Conservation (phyloP, 2,888 invertebrate genomes). For the Drosophila merina region DNA sequence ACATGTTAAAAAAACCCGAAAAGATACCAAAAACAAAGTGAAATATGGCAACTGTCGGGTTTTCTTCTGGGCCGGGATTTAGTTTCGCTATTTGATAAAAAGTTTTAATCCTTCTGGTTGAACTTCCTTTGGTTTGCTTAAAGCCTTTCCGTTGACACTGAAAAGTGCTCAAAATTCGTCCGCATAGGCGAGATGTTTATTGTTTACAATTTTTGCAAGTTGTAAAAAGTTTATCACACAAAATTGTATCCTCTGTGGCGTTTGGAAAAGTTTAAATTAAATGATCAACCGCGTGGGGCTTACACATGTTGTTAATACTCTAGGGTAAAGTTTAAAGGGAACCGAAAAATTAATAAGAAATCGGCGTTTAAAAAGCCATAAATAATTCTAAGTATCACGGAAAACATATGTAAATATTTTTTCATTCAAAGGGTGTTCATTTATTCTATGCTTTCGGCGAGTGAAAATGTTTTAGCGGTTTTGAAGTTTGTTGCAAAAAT, state of each 20-base stretch:
- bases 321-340: not conserved
- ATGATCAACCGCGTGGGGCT: constrained; percentile 22
- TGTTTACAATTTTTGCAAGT: constrained; percentile 50
- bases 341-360: too few species aligned
- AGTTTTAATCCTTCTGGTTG: constrained; percentile 68
- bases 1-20: constrained; percentile 13
- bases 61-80: constrained; percentile 43
- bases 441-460: not conserved
- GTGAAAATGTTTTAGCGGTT: not conserved
- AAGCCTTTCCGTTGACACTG: constrained; percentile 60
- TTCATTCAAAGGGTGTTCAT: not conserved
- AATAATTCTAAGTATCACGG: not conserved
- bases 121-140: constrained; percentile 56
- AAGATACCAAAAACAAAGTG: constrained; percentile 12
- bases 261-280: constrained; percentile 41
- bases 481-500: constrained; percentile 9
- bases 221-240: constrained; percentile 24
- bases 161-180: constrained; percentile 56
- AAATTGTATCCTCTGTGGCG: constrained; percentile 4
- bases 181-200: constrained; percentile 53
- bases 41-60: constrained; percentile 54
- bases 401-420: not conserved
- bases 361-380: too few species aligned
- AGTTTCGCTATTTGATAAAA: constrained; percentile 57
- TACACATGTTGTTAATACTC: constrained; percentile 7